These are phyloP conservation scores for Phortica magna DNA, from an alignment of 2,888 invertebrate species.

Conservation along the genomic window DNA sequence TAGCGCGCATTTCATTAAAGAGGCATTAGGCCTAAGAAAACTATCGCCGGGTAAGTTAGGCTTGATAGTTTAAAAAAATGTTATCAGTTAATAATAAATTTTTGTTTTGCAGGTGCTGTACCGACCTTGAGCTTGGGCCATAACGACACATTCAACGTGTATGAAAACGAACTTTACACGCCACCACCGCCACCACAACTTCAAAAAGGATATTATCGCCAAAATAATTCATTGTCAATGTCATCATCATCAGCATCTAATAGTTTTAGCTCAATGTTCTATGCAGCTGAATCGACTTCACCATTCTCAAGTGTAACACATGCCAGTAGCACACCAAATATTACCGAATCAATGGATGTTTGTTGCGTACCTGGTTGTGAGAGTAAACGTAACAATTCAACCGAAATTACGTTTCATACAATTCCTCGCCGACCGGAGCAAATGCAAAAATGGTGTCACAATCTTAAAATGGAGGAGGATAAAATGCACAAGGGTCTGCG, in stretches of 20 bases:
- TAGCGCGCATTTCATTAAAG: slow-evolving; percentile 74
- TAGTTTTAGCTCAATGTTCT: slow-evolving; percentile 2
- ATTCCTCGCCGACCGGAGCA: slow-evolving; percentile 72
- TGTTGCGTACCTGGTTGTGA: slow-evolving; percentile 72
- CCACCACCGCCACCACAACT: slow-evolving; percentile 61
- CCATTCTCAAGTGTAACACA: slow-evolving; percentile 18
- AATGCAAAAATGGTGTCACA: slow-evolving; percentile 73
- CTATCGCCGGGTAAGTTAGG: slow-evolving; percentile 64
- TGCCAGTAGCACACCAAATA: slow-evolving; percentile 49
- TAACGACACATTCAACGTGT: slow-evolving; percentile 72
- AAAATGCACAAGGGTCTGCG: slow-evolving; percentile 72
- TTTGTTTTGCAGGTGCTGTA: slow-evolving; percentile 61
- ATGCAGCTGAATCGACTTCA: slow-evolving; percentile 8
- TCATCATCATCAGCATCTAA: slow-evolving; percentile 27
- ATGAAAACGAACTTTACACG: slow-evolving; percentile 72
- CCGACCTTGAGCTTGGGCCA: slow-evolving; percentile 72
- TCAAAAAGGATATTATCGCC: slow-evolving; percentile 41
- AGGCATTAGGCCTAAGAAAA: slow-evolving; percentile 70
- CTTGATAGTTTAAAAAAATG: background rate
- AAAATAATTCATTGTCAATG: slow-evolving; percentile 48
- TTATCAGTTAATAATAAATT: slow-evolving; percentile 2
- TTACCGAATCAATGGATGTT: slow-evolving; percentile 64
- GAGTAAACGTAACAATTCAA: slow-evolving; percentile 70
- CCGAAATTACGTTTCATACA: slow-evolving; percentile 71
- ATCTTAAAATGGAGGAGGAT: slow-evolving; percentile 66